A percentile compares a stretch with the other conserved stretches of the same genome.
Conservation (phyloP, 2,797 vertebrate species). For the Potorous gilbertii region DNA sequence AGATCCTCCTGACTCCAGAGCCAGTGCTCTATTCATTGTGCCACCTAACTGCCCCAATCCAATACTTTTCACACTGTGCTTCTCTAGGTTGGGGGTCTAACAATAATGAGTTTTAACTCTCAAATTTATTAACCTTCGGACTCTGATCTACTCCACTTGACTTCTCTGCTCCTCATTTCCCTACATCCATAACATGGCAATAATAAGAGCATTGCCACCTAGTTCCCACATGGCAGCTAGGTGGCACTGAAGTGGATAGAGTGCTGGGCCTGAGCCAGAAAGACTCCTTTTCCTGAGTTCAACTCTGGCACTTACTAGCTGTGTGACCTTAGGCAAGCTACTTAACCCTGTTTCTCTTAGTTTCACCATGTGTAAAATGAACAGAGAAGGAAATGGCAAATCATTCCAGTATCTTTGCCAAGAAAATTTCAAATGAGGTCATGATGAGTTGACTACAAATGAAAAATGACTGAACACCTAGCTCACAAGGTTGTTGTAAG, state of each 20-base stretch:
- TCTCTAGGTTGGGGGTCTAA: not conserved
- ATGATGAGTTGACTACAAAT: not conserved
- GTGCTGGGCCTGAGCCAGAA: too few relatives aligned
- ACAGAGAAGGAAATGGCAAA: not conserved
- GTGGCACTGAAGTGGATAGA: not conserved
- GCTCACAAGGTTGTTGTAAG: not conserved
- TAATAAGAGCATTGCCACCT: not conserved
- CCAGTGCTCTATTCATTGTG: too few relatives aligned
- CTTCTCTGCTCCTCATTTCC: not conserved
- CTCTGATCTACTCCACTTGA: not conserved
- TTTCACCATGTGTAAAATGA: slow-evolving; percentile 12
- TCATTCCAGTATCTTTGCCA: not conserved
- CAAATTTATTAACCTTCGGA: not conserved
- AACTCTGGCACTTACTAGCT: too few relatives aligned
- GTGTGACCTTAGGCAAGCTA: accelerated
- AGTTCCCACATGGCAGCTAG: not conserved
- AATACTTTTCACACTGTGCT: not conserved
- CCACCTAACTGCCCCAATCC: not conserved
- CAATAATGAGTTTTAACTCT: not conserved
- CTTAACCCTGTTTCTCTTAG: not conserved
- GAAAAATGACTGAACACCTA: not conserved
- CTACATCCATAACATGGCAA: not conserved
- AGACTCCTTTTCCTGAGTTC: not conserved
- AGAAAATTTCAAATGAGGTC: not conserved
- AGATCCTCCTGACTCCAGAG: too few relatives aligned